Evolutionary conservation across 2,797 vertebrate species (phyloP).

Genomic region (Podargus strigoides): DNA sequence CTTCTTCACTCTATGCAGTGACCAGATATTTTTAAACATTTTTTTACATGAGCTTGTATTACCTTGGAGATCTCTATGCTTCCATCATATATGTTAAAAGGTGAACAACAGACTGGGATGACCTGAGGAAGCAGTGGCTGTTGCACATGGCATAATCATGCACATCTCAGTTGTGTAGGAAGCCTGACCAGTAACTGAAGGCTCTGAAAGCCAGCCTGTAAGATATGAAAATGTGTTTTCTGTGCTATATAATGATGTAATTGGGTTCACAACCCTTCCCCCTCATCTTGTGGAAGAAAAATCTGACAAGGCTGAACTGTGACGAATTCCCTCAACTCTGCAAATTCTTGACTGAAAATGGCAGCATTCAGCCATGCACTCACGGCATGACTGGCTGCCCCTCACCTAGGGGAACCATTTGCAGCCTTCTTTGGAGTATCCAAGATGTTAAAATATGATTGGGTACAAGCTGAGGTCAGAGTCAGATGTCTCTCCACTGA

Average conservation of each 20-base stretch:
- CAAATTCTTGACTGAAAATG: slow-evolving; percentile 14
- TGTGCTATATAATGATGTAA: neutral
- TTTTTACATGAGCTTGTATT: neutral
- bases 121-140: neutral
- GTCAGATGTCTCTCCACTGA: neutral
- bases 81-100: neutral
- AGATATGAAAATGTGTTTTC: neutral
- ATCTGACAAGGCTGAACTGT: neutral
- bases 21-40: neutral
- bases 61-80: neutral
- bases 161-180: neutral
- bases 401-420: neutral
- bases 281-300: neutral
- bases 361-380: neutral
- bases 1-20: neutral
- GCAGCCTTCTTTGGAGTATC: neutral
- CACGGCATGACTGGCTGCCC: neutral
- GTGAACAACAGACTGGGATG: neutral
- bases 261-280: neutral
- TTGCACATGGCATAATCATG: neutral
- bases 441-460: neutral
- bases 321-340: neutral
- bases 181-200: neutral
- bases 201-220: neutral
- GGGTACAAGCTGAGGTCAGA: neutral